These are phyloP conservation scores for Peromyscus maniculatus DNA, from an alignment of 2,113 vertebrate genomes.

Conservation along the genomic window DNA sequence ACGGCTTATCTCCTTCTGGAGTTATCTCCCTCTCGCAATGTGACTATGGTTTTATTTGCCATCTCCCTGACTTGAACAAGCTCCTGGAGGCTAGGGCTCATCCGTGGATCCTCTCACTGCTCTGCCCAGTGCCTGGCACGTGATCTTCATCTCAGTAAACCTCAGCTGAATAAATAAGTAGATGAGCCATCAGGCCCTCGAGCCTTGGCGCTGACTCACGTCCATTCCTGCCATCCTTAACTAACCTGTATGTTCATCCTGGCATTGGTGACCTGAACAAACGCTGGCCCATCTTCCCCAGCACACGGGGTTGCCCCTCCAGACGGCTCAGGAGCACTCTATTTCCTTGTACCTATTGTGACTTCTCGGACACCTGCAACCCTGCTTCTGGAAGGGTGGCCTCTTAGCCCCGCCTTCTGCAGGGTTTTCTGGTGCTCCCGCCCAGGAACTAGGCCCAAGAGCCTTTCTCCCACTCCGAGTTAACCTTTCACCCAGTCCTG, in stretches of 20 bases:
- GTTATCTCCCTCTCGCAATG: no score
- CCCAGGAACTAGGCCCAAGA: not conserved
- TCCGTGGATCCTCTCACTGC: not conserved
- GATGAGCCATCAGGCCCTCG: not conserved
- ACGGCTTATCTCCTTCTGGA: not conserved
- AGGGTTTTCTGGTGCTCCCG: not conserved
- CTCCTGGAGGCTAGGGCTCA: rapidly evolving
- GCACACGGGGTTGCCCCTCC: rapidly evolving
- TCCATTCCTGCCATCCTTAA: not conserved
- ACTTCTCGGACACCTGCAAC: not conserved
- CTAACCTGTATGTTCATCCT: not conserved
- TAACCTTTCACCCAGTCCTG: no score
- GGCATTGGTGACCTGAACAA: not conserved
- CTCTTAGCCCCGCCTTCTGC: not conserved
- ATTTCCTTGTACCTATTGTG: not conserved
- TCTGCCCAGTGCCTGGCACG: not conserved
- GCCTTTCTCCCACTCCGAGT: not conserved
- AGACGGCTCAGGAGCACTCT: rapidly evolving
- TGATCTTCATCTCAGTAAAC: not conserved
- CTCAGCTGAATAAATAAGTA: not conserved
- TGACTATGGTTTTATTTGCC: not conserved
- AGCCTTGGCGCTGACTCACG: not conserved
- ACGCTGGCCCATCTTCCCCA: not conserved
- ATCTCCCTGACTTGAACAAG: not conserved
- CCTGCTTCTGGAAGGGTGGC: not conserved